Evolutionary conservation across 2,113 vertebrate genomes (phyloP).

Genomic region (Gallinago paraguaiae): DNA sequence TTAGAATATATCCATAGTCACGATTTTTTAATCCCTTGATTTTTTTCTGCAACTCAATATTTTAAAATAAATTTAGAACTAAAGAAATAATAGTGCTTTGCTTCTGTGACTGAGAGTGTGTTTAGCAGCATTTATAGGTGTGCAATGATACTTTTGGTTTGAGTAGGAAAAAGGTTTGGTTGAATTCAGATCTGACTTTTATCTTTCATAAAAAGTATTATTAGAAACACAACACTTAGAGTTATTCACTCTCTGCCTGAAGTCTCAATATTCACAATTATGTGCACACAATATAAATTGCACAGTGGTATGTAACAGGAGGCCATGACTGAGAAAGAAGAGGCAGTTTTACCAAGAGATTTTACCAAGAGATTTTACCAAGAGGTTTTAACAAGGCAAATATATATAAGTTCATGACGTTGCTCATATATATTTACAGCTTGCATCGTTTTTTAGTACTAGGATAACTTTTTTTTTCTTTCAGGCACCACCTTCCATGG

Average conservation of each 20-base stretch:
- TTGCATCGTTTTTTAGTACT: neutral
- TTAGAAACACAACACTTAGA: neutral
- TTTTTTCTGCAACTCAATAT: neutral
- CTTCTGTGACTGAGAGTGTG: fast-evolving
- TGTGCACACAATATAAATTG: neutral
- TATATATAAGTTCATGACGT: neutral
- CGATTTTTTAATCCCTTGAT: neutral
- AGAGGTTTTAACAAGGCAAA: neutral
- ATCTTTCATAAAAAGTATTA: neutral
- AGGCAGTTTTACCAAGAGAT: neutral
- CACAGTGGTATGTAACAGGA: neutral
- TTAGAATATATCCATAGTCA: fast-evolving
- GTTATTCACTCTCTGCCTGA: neutral
- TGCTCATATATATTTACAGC: neutral
- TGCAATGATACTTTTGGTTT: neutral
- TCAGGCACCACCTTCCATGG: slow-evolving; percentile 98
- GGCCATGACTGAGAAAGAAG: neutral
- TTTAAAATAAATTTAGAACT: neutral
- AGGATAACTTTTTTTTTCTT: neutral
- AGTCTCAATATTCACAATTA: neutral
- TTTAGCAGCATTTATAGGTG: neutral
- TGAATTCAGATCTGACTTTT: neutral
- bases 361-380: neutral
- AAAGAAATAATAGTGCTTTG: neutral
- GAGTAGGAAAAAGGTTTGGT: neutral